Evolutionary conservation across 1,140 invertebrate genomes (phyloP), one percentile per base, ranked within the genome.

Genomic region (Euwallacea similis): DNA sequence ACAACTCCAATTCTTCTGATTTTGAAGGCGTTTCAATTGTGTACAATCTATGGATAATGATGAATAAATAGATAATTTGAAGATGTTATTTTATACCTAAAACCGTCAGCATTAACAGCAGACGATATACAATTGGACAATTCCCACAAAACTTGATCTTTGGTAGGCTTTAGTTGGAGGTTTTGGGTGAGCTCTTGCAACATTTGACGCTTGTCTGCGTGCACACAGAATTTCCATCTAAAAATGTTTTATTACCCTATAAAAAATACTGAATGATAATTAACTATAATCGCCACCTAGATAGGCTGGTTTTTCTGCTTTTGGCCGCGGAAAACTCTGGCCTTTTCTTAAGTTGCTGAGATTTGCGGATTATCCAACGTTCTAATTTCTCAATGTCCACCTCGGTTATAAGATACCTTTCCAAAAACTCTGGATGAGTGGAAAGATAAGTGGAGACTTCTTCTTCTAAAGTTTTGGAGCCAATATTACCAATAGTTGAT

Each of bases 181-280:
- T 84, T 85, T 16, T 84, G 82, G 3, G 87, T 87, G 47, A 89
- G 76, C 63, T 87, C 86, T 72, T 87, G 84, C 41, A 89, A 80
- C 85, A 88, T 87, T 74, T 87, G 84, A 41, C 87, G 80, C 78
- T 88, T 88, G 78, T 88, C 87, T 4, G 86, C 85, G 69, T 88
- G 87, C 7, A 88, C 85, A 77, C 86, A 87, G 66, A 87, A 87
- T 84, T 87, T 87, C 86, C 86, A 87, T 77, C 85, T 79, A 33
- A 74, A 80, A 87, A 33, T 33, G 21, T 33, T 33, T 33, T 33
- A 33, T 33, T 73, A 73, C 21, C 9, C 21, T 4, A 33, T 33
- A 33, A 33, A 33, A 33, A 33, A 33, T 33, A 33, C 4, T 33
- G 1, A 33, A 33, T 33, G 21, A 33, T 33, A 33, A 33, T 33